Percentiles rank a stretch among this genome's conserved stretches.
These are phyloP conservation scores for Orius laevigatus DNA, from an alignment of 1,140 invertebrate genomes.

Conservation along the genomic window DNA sequence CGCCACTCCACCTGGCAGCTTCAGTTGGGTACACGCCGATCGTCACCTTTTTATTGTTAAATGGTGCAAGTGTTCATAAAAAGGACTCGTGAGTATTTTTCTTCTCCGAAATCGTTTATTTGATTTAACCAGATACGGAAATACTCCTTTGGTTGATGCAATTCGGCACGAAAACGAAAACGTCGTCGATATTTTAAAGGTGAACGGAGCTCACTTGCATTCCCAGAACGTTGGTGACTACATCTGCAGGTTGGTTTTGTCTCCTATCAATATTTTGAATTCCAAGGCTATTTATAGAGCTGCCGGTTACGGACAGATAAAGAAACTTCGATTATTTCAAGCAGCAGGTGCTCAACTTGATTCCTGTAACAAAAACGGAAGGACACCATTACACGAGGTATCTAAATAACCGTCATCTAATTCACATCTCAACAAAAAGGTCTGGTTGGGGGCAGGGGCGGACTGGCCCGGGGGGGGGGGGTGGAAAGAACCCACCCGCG, in stretches of 20 bases:
- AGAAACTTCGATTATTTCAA: constrained; percentile 37
- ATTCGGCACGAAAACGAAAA: constrained; percentile 41
- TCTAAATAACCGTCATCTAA: neutral
- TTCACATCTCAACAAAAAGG: neutral
- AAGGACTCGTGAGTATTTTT: constrained; percentile 33
- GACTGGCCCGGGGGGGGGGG: no score
- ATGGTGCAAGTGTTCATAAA: constrained; percentile 72
- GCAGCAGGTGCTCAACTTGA: constrained; percentile 46
- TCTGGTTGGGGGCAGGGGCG: no score
- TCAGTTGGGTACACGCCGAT: constrained; percentile 47
- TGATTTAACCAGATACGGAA: constrained; percentile 30
- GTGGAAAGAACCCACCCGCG: no score
- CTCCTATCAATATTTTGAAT: constrained; percentile 1
- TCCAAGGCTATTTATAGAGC: constrained; percentile 26
- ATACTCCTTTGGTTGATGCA: constrained; percentile 43
- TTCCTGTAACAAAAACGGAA: constrained; percentile 35
- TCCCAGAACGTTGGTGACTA: constrained; percentile 37
- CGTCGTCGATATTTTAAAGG: constrained; percentile 39
- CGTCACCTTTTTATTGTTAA: constrained; percentile 55
- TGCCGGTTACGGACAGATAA: constrained; percentile 35
- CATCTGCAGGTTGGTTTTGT: constrained; percentile 32
- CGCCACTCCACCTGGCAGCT: constrained; percentile 66
- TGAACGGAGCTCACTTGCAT: constrained; percentile 45
- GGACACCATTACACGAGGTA: constrained; percentile 43
- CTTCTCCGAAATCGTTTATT: neutral